Evolutionary conservation across 2,888 invertebrate genomes (phyloP), one percentile per base, ranked within the genome.

Genomic region (Linnaemya tessellans): DNA sequence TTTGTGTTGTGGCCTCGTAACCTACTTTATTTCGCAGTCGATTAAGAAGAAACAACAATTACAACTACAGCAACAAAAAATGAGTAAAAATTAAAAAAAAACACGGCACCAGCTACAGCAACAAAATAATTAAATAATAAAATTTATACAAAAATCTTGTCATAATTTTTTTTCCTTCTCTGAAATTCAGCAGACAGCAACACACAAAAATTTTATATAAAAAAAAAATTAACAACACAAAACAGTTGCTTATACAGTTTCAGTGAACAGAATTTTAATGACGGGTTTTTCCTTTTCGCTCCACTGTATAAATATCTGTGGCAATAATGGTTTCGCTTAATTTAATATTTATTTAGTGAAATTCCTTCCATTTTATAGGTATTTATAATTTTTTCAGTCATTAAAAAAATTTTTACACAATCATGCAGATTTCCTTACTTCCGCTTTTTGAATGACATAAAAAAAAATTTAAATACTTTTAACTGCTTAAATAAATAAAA

Each of bases 1-100:
- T 68, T 67, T 75, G 58, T 51, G 43, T 54, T 77, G 82, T 77
- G 82, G 71, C 82, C 82, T 71, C 82, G 58, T 82, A 82, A 82
- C 82, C 82, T 71, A 82, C 70, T 82, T 82, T 82, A 56, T 82
- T 82, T 81, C 49, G 82, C 82, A 82, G 56, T 82, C 71, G 82
- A 82, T 82, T 82, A 82, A 82, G 65, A 77, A 82, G 64, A 78
- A 73, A 68, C 74, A 67, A 58, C 18, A 71, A 67, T 18, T 15
- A 46, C 56, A 65, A 54, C 22, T 9, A 25, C 38, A 18, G 38
- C 51, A 65, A 65, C n/a, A 67, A 46, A 10, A 30, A 64, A 1
- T 54, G 20, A 46, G 13, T 7, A 30, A 68, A 51, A 30, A 30
- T 30, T 30, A 35, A 49, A 68, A 18, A 25, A 15, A 70, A 56